Evolutionary conservation across 2,797 vertebrate genomes (phyloP).

Genomic region (Euthynnus affinis): DNA sequence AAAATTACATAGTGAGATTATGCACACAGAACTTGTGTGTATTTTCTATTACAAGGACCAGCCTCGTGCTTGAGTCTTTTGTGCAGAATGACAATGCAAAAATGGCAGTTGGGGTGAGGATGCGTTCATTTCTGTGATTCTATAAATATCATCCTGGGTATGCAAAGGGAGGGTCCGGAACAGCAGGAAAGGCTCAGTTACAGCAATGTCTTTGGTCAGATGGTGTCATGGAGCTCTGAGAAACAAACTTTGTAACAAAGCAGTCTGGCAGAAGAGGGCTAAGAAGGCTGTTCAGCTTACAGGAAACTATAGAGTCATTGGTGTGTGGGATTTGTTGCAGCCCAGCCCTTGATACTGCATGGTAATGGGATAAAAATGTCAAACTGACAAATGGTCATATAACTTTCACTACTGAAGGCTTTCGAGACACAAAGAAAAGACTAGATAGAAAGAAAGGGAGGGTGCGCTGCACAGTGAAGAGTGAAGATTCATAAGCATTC

Average conservation of each 20-base stretch:
- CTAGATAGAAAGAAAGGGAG: neutral
- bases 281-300: constrained; percentile 9
- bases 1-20: constrained; percentile 14
- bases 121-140: constrained; percentile 61
- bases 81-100: constrained; percentile 60
- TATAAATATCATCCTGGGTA: constrained; percentile 71
- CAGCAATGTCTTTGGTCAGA: constrained; percentile 51
- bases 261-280: constrained; percentile 11
- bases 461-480: constrained; percentile 27
- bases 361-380: constrained; percentile 61
- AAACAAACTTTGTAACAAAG: constrained; percentile 50
- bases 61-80: constrained; percentile 15
- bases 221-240: constrained; percentile 32
- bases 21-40: neutral
- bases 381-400: constrained; percentile 56
- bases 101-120: constrained; percentile 43
- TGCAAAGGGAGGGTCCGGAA: constrained; percentile 31
- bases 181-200: constrained; percentile 56
- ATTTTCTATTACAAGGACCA: constrained; percentile 19
- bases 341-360: constrained; percentile 35
- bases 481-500: constrained; percentile 56
- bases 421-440: constrained; percentile 7
- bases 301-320: constrained; percentile 40
- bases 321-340: constrained; percentile 42
- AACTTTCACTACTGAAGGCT: constrained; percentile 27